Evolutionary conservation across 2,888 invertebrate species (phyloP).

Genomic region (Agapostemon virescens): DNA sequence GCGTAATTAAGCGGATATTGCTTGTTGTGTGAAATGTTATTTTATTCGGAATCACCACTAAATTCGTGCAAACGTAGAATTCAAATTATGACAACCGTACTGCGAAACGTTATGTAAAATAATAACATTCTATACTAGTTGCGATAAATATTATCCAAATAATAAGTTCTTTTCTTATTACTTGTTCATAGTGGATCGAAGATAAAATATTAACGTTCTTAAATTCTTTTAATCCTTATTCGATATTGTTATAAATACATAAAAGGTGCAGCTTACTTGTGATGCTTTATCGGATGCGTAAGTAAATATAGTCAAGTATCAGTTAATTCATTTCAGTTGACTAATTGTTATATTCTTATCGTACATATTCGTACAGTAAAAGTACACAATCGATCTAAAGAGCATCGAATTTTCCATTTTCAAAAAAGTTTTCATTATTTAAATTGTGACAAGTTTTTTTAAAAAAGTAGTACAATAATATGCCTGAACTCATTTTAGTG

Average conservation of each 20-base stretch:
- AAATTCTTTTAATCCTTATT: background rate
- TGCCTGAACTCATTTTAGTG: no score
- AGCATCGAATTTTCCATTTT: background rate
- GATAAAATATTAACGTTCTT: background rate
- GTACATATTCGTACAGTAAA: no score
- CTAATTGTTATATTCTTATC: no score
- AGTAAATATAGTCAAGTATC: background rate
- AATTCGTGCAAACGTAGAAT: background rate
- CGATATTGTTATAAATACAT: no score
- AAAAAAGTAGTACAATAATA: no score
- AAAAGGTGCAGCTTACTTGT: no score
- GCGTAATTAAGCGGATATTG: constrained; percentile 19
- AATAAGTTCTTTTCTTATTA: background rate
- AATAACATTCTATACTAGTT: background rate
- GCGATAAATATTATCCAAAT: background rate
- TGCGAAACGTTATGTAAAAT: background rate
- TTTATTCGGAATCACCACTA: background rate
- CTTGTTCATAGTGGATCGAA: background rate
- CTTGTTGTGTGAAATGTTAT: background rate
- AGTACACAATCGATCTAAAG: no score
- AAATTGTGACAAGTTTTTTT: background rate
- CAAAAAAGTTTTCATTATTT: background rate
- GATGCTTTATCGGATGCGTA: background rate
- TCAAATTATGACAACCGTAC: background rate
- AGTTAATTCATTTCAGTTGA: background rate